These are phyloP conservation scores for Ambastaia sidthimunki DNA, from an alignment of 2,797 vertebrate genomes.

Conservation along the genomic window DNA sequence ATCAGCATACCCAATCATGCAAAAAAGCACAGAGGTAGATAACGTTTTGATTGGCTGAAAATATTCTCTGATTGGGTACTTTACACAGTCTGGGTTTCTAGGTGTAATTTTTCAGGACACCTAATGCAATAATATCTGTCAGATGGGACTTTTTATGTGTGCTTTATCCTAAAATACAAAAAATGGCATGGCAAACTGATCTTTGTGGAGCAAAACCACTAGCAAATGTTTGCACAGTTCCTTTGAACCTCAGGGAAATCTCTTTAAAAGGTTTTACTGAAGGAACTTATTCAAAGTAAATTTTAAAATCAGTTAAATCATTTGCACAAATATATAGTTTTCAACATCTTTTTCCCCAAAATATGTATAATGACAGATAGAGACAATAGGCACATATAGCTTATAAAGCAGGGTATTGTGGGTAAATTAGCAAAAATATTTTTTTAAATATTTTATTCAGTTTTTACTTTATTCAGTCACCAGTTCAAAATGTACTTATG, in stretches of 20 bases:
- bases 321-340: conserved; percentile 3
- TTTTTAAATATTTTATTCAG: not conserved
- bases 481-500: not conserved
- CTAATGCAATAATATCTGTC: not conserved
- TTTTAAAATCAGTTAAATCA: not conserved
- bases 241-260: conserved; percentile 56
- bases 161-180: not conserved
- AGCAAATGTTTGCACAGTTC: conserved; percentile 69
- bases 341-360: not conserved
- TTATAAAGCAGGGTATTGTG: not conserved
- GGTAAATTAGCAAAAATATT: not conserved
- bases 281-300: conserved; percentile 56
- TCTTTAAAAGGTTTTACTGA: conserved; percentile 49
- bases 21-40: no score
- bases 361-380: conserved; percentile 2
- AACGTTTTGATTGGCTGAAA: no score
- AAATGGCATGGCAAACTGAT: conserved; percentile 57
- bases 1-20: not conserved
- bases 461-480: not conserved
- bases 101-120: not conserved
- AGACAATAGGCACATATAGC: not conserved
- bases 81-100: not conserved
- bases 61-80: no score
- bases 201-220: conserved; percentile 58
- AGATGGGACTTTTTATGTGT: not conserved